phyloP scores from a whole-genome alignment of 1,140 invertebrate genomes.

The Andrena cerasifolii region DNA sequence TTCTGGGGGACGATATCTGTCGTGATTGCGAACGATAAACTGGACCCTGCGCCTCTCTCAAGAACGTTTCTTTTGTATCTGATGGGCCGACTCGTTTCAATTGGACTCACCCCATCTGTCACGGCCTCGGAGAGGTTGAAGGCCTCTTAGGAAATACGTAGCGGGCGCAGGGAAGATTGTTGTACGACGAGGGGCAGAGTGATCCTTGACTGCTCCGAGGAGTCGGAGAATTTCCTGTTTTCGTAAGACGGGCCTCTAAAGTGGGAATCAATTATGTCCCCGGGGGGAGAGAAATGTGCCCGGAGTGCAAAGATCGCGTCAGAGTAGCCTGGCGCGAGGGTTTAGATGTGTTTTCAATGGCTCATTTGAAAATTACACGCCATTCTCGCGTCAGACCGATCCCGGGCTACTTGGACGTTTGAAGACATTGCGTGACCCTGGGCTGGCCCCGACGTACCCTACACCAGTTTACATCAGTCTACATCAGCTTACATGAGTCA shows the following conservation, averaged over 20 bases:
- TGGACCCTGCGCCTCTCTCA: not conserved
- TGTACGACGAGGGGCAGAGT: not conserved
- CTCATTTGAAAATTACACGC: conserved; percentile 67
- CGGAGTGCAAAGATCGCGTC: conserved; percentile 31
- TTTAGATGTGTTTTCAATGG: conserved; percentile 53
- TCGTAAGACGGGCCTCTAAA: no score
- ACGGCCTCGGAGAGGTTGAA: not conserved
- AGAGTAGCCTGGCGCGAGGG: conserved; percentile 24
- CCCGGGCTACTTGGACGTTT: conserved; percentile 48
- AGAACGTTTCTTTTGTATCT: not conserved
- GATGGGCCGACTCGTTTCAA: conserved; percentile 3
- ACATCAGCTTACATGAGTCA: conserved; percentile 60
- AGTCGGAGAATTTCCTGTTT: not conserved
- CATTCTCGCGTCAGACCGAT: conserved; percentile 57
- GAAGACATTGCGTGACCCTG: conserved; percentile 60
- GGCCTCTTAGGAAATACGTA: not conserved
- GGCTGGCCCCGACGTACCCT: conserved; percentile 14
- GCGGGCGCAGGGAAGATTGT: not conserved
- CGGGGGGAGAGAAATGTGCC: not conserved
- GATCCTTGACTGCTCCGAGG: no score
- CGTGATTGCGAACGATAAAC: conserved; percentile 33
- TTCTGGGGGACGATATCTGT: conserved; percentile 30
- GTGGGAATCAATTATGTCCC: conserved; percentile 27
- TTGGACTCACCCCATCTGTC: not conserved
- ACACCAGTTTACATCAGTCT: conserved; percentile 58